Conservation (phyloP, 2,888 invertebrate genomes). For the Girardia tigrina region DNA sequence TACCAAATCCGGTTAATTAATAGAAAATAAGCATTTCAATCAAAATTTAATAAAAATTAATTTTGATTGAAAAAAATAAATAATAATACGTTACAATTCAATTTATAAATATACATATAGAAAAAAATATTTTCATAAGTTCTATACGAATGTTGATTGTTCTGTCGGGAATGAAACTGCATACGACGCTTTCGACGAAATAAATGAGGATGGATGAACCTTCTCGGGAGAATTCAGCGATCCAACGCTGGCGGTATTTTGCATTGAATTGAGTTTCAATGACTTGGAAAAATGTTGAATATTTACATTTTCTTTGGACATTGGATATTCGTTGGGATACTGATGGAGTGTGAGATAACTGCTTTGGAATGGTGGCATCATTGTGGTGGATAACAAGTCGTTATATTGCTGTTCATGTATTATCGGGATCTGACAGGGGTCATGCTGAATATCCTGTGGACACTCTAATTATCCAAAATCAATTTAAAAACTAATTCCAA, state of each 20-base stretch:
- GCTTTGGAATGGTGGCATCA: neutral
- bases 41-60: too few species aligned
- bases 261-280: neutral
- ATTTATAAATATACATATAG: too few species aligned
- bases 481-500: neutral
- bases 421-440: slow-evolving; percentile 5
- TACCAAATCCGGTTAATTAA: too few species aligned
- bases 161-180: neutral
- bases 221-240: slow-evolving; percentile 12
- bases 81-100: too few species aligned
- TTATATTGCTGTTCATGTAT: slow-evolving; percentile 9
- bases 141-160: slow-evolving; percentile 15
- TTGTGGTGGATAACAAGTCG: neutral
- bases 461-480: neutral
- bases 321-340: neutral
- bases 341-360: slow-evolving; percentile 8
- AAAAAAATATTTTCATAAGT: too few species aligned
- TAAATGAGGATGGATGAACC: neutral
- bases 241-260: neutral
- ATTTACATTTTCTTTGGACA: neutral
- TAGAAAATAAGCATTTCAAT: too few species aligned
- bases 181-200: neutral
- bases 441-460: neutral
- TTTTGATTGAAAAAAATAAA: too few species aligned
- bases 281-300: neutral